Base-by-base conservation (phyloP, 2,113 vertebrate genomes). In the Hypocryptadius cinnamomeus region DNA sequence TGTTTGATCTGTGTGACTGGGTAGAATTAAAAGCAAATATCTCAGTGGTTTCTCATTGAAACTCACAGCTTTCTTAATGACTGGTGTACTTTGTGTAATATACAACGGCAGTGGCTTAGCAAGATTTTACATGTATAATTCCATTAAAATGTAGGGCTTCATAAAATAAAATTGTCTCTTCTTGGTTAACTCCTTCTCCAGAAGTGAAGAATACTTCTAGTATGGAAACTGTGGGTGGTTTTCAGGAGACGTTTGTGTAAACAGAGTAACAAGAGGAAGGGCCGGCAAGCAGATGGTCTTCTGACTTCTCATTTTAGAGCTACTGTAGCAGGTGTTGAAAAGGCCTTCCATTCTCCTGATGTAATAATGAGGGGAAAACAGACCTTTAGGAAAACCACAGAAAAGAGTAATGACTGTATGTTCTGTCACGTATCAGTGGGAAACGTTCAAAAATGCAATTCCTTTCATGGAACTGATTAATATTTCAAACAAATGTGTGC, bases 301-400 rank as follows among this genome's bases (percentile, higher is more conserved):
- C 79, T 94, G 53, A 87, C 31, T 91, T 85, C 59, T 95, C 79
- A 16, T 66, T 93, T 85, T 48, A 64, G 80, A 94, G 94, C 93
- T 96, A 87, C 94, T 56, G 95, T 89, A 95, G 56, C 91, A 97
- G 96, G 96, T 96, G 93, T 92, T 97, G 93, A 97, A 96, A 96
- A 78, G 10, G 31, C 86, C 50, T 93, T 96, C 86, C 63, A 90
- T 64, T 79, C 82, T 91, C 50, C 81, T 87, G 48, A 74, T 86
- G 89, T 70, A 91, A 95, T 92, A 96, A 94, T 48, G 37, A 85
- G 71, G 70, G 70, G 57, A 45, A 94, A 96, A 74, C 50, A 84
- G 51, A 35, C 56, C 76, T 91, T 72, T 64, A 76, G 94, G 66
- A 96, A 96, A 97, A 96, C 90, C 93, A 82, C 83, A 96, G 92